These are phyloP conservation scores for Falco biarmicus DNA, from an alignment of 2,797 vertebrate genomes.

Conservation along the genomic window DNA sequence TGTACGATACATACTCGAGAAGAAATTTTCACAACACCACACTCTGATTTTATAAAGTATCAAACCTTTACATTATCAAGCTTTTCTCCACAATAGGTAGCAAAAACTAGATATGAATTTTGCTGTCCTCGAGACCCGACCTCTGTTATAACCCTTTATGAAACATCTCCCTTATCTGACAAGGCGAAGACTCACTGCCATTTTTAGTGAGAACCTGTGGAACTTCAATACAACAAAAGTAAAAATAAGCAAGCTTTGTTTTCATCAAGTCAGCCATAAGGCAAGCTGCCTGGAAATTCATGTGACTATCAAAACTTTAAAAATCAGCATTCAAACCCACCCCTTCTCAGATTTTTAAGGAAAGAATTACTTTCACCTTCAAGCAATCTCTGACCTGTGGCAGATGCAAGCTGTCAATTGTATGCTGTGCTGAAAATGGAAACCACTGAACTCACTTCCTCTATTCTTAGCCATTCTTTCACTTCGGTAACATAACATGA, in stretches of 20 bases:
- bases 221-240: neutral
- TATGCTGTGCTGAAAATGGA: neutral
- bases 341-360: neutral
- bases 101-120: neutral
- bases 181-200: neutral
- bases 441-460: constrained; percentile 29
- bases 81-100: neutral
- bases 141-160: neutral
- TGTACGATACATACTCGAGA: neutral
- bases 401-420: neutral
- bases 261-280: neutral
- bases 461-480: constrained; percentile 21
- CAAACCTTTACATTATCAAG: neutral
- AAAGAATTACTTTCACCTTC: neutral
- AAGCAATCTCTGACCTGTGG: neutral
- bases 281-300: neutral
- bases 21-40: neutral
- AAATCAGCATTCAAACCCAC: neutral
- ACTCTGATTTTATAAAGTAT: neutral
- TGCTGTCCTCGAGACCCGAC: neutral
- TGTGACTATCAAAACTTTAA: neutral
- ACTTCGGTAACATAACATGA: neutral
- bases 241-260: neutral
- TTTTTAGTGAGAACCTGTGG: constrained; percentile 3
- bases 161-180: neutral